Evolutionary conservation across 2,113 vertebrate genomes (phyloP), one percentile per base, ranked within the genome.

Genomic region (Microtus richardsoni): DNA sequence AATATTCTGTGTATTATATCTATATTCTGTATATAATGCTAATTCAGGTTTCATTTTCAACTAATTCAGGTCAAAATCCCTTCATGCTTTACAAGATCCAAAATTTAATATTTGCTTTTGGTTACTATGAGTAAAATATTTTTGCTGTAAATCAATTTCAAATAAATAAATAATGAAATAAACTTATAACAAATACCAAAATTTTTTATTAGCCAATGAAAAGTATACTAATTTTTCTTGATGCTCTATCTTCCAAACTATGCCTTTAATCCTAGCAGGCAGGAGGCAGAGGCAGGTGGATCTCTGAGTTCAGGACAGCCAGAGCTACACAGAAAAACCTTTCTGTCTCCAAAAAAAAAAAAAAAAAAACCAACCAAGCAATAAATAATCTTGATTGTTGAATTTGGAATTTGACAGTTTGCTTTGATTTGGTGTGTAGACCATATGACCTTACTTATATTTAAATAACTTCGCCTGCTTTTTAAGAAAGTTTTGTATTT

Each of bases 71-170:
- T 44, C 44, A 68, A 80, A 62, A 66, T 0, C 13, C 9, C 28
- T 21, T 21, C 4, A 62, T 28, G 3, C 70, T 88, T 94, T 79
- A 7, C 22, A 89, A 14, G 77, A 94, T 85, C 75, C 47, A 90
- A 12, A 92, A 62, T 68, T 89, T 28, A 71, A 49, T 89, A 54
- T 83, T 14, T 95, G 14, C 1, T 75, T 79, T 95, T 88, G 90
- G 3, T 80, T 33, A 83, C 49, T 78, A 79, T 91, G 44, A 91
- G 47, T 60, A 88, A 92, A 86, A 62, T 85, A 52, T 58, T 95
- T 96, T 91, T 96, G 49, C 1, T 74, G 22, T 82, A 73, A 91
- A 87, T 28, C 36, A 88, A 85, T 88, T 97, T 95, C 12, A 83
- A 78, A 90, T 28, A 93, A 60, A 86, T 74, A 86, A 80, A 49